A percentile compares a stretch with the other conserved stretches of the same genome.
These are phyloP conservation scores for Bombus pyrosoma DNA, from an alignment of 1,140 invertebrate genomes.

Conservation along the genomic window DNA sequence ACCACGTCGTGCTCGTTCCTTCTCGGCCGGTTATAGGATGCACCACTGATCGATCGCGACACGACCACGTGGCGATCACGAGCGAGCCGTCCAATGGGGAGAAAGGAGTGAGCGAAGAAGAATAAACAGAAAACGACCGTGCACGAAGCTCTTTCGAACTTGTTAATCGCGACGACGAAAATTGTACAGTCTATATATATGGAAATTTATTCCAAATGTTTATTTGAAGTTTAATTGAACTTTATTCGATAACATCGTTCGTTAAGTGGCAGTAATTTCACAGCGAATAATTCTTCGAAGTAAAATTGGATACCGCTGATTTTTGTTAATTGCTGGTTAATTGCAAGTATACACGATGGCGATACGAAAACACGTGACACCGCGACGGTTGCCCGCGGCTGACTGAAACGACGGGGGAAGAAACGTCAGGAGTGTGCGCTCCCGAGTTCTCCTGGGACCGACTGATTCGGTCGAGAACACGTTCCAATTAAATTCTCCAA, in stretches of 20 bases:
- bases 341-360: not conserved
- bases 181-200: not conserved
- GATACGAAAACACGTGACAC: constrained; percentile 60
- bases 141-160: not conserved
- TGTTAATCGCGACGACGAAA: not conserved
- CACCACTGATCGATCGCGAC: constrained; percentile 49
- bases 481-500: constrained; percentile 2
- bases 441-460: not conserved
- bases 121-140: not conserved
- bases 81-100: constrained; percentile 10
- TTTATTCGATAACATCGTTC: not conserved
- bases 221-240: not conserved
- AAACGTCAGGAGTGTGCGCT: constrained; percentile 38
- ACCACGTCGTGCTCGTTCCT: constrained; percentile 31
- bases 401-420: constrained; percentile 56
- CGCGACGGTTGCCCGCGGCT: constrained; percentile 71
- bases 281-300: not conserved
- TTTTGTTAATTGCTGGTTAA: not conserved
- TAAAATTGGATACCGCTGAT: not conserved
- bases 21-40: constrained; percentile 37
- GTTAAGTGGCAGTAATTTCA: not conserved
- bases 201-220: not conserved
- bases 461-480: constrained; percentile 2
- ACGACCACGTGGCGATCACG: constrained; percentile 52
- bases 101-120: not conserved